A percentile compares a stretch with the other conserved stretches of the same genome.
These are phyloP conservation scores for Rhynchophorus ferrugineus DNA, from an alignment of 1,140 invertebrate species.

Conservation along the genomic window DNA sequence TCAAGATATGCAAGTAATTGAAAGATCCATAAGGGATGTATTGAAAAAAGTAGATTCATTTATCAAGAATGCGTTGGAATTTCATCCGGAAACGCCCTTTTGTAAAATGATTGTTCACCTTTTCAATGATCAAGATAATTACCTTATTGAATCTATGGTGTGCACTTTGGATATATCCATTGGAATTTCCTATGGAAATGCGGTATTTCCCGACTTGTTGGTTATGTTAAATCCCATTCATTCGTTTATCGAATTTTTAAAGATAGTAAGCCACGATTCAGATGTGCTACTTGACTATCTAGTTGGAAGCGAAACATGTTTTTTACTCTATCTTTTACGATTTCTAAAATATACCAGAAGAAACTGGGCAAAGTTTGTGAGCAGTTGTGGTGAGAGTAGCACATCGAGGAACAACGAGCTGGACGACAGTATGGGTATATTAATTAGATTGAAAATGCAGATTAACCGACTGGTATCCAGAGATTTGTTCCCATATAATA, in stretches of 20 bases:
- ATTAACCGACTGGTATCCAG: constrained; percentile 75
- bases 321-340: constrained; percentile 75
- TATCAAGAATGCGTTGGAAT: constrained; percentile 72
- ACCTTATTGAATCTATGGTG: constrained; percentile 85
- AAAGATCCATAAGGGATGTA: constrained; percentile 75
- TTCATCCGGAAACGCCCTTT: constrained; percentile 78
- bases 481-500: constrained; percentile 82
- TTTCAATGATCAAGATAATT: constrained; percentile 86
- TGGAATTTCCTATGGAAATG: constrained; percentile 72
- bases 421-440: constrained; percentile 74
- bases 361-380: constrained; percentile 78
- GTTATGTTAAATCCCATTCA: constrained; percentile 73
- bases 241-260: constrained; percentile 77
- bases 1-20: constrained; percentile 81
- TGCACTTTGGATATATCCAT: constrained; percentile 81
- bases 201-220: constrained; percentile 66
- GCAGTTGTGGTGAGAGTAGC: constrained; percentile 55
- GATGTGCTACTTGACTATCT: constrained; percentile 79
- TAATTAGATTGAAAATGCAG: constrained; percentile 70
- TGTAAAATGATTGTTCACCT: constrained; percentile 82
- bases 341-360: constrained; percentile 78
- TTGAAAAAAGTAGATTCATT: constrained; percentile 72
- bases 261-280: constrained; percentile 73
- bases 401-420: constrained; percentile 50
- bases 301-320: constrained; percentile 86